Percentiles rank a stretch among this genome's conserved stretches.
phyloP scores from a whole-genome alignment of 2,113 vertebrate species.

The Paradoxurus hermaphroditus region DNA sequence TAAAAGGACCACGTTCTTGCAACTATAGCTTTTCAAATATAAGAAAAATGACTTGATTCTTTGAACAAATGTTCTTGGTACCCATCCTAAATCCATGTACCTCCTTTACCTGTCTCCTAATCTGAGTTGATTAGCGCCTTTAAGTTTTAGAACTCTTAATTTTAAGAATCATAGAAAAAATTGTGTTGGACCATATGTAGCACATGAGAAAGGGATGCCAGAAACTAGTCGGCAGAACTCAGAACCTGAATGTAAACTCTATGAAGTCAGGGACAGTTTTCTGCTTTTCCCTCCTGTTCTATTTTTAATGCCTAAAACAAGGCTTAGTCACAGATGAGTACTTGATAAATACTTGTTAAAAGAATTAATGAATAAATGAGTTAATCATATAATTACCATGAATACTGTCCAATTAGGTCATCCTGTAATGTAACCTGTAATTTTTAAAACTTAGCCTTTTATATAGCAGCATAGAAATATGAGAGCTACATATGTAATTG shows the following conservation, averaged over 20 bases:
- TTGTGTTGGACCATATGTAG: neutral
- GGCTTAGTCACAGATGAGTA: neutral
- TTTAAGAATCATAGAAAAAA: neutral
- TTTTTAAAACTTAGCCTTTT: neutral
- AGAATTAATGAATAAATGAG: neutral
- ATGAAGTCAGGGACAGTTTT: neutral
- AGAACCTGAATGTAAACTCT: neutral
- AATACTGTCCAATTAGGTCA: neutral
- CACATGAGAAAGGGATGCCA: neutral
- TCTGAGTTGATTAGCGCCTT: neutral
- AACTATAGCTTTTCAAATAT: neutral
- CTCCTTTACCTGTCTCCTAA: neutral
- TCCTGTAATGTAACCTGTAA: neutral
- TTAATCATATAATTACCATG: neutral
- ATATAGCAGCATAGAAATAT: neutral
- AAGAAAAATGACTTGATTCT: neutral
- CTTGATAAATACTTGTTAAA: neutral
- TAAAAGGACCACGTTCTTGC: neutral
- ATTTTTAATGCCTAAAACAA: neutral
- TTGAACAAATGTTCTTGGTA: neutral
- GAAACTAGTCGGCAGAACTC: neutral
- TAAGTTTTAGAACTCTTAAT: neutral
- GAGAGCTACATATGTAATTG: neutral
- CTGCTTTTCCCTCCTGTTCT: neutral
- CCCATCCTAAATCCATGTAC: neutral